phyloP scores from a whole-genome alignment of 2,113 vertebrate species.

The Brachirus orientalis region DNA sequence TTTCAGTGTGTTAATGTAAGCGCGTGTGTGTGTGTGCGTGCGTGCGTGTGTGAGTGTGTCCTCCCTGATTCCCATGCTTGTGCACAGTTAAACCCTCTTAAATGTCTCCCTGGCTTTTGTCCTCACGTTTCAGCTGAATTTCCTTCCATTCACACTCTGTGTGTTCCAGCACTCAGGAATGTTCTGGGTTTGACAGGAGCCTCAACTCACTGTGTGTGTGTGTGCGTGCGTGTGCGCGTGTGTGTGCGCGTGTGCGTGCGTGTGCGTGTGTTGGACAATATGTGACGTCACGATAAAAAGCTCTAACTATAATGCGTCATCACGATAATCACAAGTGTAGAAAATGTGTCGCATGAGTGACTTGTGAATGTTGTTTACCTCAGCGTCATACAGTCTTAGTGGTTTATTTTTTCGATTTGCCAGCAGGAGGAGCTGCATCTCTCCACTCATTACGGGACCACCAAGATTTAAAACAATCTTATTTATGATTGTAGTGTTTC shows the following conservation, averaged over 20 bases:
- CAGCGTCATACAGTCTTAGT: background rate
- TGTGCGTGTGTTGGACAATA: too few relatives aligned
- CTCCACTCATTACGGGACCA: too few relatives aligned
- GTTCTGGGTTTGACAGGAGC: conserved; percentile 80
- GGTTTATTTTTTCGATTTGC: background rate
- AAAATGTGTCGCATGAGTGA: too few relatives aligned
- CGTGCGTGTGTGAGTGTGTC: conserved; percentile 13
- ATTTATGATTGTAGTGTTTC: too few relatives aligned
- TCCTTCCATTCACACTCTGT: conserved; percentile 74
- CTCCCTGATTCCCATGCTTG: conserved; percentile 83
- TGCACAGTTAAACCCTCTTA: conserved; percentile 79
- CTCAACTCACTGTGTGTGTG: conserved; percentile 49
- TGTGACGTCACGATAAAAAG: too few relatives aligned
- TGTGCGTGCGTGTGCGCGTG: conserved; percentile 24
- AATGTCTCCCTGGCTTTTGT: conserved; percentile 84
- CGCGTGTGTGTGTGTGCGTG: background rate
- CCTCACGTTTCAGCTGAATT: conserved; percentile 82
- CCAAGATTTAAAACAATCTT: too few relatives aligned
- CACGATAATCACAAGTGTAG: too few relatives aligned
- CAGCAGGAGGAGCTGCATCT: background rate
- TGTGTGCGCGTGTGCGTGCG: too few relatives aligned
- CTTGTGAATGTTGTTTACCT: background rate
- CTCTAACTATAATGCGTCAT: too few relatives aligned
- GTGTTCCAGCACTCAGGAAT: conserved; percentile 77
- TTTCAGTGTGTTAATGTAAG: conserved; percentile 37